A percentile compares a stretch with the other conserved stretches of the same genome.
Conservation (phyloP, 2,113 vertebrate species). For the Electrona antarctica region DNA sequence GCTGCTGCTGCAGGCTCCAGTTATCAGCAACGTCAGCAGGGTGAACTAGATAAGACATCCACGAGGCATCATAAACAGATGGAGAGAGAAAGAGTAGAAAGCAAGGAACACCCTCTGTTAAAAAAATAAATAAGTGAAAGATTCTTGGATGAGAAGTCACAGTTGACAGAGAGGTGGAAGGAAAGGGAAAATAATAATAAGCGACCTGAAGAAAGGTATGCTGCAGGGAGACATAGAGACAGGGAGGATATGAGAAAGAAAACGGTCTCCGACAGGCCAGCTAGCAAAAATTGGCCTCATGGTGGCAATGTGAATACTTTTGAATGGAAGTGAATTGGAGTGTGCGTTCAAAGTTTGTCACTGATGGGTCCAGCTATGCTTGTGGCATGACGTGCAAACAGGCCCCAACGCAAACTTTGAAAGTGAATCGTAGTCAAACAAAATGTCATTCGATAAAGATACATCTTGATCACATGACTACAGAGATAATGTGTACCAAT, state of each 20-base stretch:
- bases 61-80: constrained; percentile 61
- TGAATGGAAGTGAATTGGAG: no score
- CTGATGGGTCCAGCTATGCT: no score
- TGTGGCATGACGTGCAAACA: no score
- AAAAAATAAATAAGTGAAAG: constrained; percentile 53
- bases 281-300: no score
- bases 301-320: no score
- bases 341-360: no score
- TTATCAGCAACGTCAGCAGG: constrained; percentile 60
- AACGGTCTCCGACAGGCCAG: no score
- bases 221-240: constrained; percentile 12
- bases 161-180: constrained; percentile 31
- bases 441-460: no score
- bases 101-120: constrained; percentile 35
- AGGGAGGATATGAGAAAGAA: constrained; percentile 20
- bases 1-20: constrained; percentile 53
- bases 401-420: no score
- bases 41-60: constrained; percentile 55
- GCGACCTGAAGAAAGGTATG: neutral
- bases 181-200: constrained; percentile 6
- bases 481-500: no score
- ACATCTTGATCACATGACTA: no score
- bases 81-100: constrained; percentile 22
- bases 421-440: no score
- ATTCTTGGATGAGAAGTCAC: constrained; percentile 49